Percentiles rank a stretch among this genome's conserved stretches.
phyloP scores from a whole-genome alignment of 2,113 vertebrate genomes.

The Lophochroa leadbeateri region DNA sequence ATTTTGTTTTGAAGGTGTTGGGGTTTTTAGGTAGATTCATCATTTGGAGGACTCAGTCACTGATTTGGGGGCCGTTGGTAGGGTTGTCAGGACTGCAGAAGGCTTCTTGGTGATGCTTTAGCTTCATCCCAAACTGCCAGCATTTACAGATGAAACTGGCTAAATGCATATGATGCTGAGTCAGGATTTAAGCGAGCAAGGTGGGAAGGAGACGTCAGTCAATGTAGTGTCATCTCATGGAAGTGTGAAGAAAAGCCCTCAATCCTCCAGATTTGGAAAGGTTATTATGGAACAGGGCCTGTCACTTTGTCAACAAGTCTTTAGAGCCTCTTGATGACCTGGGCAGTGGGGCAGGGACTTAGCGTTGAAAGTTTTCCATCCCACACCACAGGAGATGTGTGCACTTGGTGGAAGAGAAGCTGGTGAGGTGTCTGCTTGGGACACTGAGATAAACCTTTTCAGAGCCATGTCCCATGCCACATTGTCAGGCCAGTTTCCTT shows the following conservation, averaged over 20 bases:
- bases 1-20: not conserved
- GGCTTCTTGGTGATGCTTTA: not conserved
- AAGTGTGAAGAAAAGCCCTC: not conserved
- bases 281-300: not conserved
- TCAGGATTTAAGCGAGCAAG: not conserved
- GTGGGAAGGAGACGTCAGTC: not conserved
- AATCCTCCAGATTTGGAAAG: not conserved
- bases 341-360: not conserved
- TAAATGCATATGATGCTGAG: not conserved
- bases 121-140: not conserved
- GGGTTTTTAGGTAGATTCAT: rapidly evolving
- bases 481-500: not conserved
- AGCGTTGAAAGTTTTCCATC: not conserved
- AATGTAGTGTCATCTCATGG: not conserved
- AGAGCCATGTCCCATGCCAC: not conserved
- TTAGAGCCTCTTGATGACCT: not conserved
- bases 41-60: not conserved
- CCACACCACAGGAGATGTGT: not conserved
- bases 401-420: not conserved
- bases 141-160: not conserved
- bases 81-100: not conserved
- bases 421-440: not conserved
- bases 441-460: not conserved
- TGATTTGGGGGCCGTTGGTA: not conserved
- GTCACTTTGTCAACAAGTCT: not conserved